Evolutionary conservation across 2,888 invertebrate species (phyloP).

Genomic region (Geophilus truncorum): DNA sequence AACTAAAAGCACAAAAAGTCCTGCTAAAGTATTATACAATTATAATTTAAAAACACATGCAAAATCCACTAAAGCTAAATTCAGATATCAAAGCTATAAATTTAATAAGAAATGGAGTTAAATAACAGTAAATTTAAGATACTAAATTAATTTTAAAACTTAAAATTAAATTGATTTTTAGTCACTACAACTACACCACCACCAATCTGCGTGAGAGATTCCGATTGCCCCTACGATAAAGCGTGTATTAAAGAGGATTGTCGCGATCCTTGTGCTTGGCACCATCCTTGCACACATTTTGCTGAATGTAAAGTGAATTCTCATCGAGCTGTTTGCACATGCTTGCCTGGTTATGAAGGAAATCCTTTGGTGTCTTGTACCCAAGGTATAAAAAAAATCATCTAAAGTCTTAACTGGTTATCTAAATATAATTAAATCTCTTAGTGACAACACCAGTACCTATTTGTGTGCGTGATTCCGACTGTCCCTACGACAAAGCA

Average conservation of each 20-base stretch:
- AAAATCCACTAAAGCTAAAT: too few relatives aligned
- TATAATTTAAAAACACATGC: too few relatives aligned
- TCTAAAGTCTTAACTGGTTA: too few relatives aligned
- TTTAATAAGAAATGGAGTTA: too few relatives aligned
- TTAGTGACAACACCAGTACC: too few relatives aligned
- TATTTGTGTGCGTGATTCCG: conserved; percentile 35
- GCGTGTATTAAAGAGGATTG: conserved; percentile 74
- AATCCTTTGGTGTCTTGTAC: conserved; percentile 69
- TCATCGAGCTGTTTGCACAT: conserved; percentile 77
- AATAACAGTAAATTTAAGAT: too few relatives aligned
- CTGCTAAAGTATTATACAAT: too few relatives aligned
- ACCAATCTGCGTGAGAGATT: conserved; percentile 31
- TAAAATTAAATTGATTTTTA: neutral
- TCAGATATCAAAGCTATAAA: too few relatives aligned
- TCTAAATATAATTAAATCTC: too few relatives aligned
- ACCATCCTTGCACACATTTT: conserved; percentile 72
- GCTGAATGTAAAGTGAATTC: conserved; percentile 69
- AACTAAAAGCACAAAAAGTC: too few relatives aligned
- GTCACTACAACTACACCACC: neutral
- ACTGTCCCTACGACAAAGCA: conserved; percentile 35
- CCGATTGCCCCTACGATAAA: conserved; percentile 33
- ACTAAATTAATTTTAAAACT: too few relatives aligned
- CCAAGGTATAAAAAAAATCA: conserved; percentile 33
- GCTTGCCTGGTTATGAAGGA: conserved; percentile 79
- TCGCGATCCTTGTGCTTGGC: conserved; percentile 68